Conservation (phyloP, 2,888 invertebrate genomes). For the Platycheirus albimanus region DNA sequence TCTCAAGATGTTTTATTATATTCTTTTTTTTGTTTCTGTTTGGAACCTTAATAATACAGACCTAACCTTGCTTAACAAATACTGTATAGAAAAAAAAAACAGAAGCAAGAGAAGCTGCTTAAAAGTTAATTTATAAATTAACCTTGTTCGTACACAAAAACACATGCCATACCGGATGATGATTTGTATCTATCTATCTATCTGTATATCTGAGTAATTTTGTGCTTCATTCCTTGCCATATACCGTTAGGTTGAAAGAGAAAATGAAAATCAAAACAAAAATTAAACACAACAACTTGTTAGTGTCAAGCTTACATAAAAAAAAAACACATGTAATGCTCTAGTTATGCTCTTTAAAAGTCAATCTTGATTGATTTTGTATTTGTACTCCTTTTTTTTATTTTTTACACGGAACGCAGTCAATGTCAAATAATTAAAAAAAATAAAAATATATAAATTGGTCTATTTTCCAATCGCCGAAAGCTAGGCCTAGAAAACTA, state of each 20-base stretch:
- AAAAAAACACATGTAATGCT: constrained; percentile 28
- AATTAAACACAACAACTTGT: constrained; percentile 24
- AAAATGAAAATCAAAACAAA: neutral
- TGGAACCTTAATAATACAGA: neutral
- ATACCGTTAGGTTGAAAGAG: neutral
- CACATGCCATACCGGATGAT: constrained; percentile 4
- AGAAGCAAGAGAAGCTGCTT: constrained; percentile 4
- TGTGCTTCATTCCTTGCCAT: neutral
- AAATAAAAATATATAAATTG: constrained; percentile 17
- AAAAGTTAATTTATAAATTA: constrained; percentile 23
- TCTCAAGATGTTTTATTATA: constrained; percentile 12
- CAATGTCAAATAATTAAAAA: constrained; percentile 41
- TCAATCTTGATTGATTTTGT: constrained; percentile 64
- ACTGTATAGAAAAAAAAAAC: neutral
- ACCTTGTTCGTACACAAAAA: constrained; percentile 18
- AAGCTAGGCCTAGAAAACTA: constrained; percentile 49
- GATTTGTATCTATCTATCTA: neutral
- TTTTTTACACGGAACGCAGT: constrained; percentile 55
- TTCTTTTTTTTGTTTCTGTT: neutral
- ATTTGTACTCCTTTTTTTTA: constrained; percentile 48
- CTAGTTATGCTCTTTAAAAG: constrained; percentile 41
- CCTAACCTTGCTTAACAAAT: constrained; percentile 34
- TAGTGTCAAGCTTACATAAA: constrained; percentile 3
- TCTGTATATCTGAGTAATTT: neutral
- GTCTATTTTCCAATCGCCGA: constrained; percentile 30